These are phyloP conservation scores for Ceratothoa steindachneri DNA, from an alignment of 2,888 invertebrate species.

Conservation along the genomic window DNA sequence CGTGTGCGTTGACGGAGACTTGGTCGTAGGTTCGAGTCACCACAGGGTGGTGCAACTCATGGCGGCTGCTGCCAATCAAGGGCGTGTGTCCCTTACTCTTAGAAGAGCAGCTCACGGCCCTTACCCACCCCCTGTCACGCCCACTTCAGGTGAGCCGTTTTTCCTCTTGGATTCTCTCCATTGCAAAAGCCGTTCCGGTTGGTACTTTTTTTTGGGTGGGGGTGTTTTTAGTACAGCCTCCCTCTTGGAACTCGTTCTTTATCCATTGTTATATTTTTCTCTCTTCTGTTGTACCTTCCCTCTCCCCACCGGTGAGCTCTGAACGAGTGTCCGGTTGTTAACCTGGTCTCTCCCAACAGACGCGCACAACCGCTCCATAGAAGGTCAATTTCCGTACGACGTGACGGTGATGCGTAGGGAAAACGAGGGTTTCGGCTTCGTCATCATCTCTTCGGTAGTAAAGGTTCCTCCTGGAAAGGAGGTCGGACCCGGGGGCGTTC, in stretches of 20 bases:
- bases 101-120: constrained; percentile 17
- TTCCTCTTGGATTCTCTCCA: not conserved
- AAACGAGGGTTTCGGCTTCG: constrained; percentile 97
- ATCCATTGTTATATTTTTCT: no score
- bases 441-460: constrained; percentile 92
- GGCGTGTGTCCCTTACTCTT: constrained; percentile 76
- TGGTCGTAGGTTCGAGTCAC: constrained; percentile 81
- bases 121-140: no score
- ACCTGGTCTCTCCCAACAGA: no score
- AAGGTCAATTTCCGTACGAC: constrained; percentile 68
- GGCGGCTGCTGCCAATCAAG: constrained; percentile 78
- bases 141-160: not conserved
- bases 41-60: constrained; percentile 89
- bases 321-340: no score
- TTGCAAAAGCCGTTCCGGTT: not conserved
- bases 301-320: no score
- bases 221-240: not conserved
- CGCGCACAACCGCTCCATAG: constrained; percentile 44
- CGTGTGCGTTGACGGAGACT: constrained; percentile 82
- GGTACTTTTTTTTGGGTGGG: not conserved
- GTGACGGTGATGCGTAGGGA: constrained; percentile 84
- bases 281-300: no score
- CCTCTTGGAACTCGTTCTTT: no score
- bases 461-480: no score
- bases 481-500: no score